A percentile compares a stretch with the other conserved stretches of the same genome.
Conservation (phyloP, 2,797 vertebrate species). For the Adelosebastes latens region DNA sequence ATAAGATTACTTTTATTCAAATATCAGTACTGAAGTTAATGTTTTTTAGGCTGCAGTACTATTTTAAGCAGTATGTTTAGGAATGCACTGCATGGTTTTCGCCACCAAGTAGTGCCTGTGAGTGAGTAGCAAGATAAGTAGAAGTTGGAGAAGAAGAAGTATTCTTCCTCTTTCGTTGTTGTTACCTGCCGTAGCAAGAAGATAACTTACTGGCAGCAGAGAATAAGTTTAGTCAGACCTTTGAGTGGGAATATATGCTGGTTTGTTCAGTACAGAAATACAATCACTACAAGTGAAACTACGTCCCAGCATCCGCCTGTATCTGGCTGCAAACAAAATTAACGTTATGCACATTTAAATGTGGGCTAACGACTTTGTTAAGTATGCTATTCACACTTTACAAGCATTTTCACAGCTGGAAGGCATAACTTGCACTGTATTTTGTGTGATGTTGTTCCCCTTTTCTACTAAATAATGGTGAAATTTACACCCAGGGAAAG, state of each 20-base stretch:
- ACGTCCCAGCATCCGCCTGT: not conserved
- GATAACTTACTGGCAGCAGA: not conserved
- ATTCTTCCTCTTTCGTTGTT: not conserved
- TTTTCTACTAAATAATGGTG: not conserved
- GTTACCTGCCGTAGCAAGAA: not conserved
- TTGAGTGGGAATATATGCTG: not conserved
- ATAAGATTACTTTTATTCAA: not conserved
- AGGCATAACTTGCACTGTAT: not conserved
- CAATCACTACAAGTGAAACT: not conserved
- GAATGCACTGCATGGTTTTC: not conserved
- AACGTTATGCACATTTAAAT: not conserved
- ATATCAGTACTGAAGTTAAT: not conserved
- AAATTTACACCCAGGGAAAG: not conserved
- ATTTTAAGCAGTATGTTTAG: no score
- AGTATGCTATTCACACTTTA: not conserved
- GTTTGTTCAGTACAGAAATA: not conserved
- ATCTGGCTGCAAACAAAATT: not conserved
- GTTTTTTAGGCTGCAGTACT: not conserved
- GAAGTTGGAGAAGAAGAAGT: no score
- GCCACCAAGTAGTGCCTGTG: no score
- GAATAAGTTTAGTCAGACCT: not conserved
- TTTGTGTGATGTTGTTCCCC: not conserved
- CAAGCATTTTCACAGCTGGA: not conserved
- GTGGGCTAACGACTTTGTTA: not conserved
- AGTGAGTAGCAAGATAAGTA: no score